Percentiles rank a stretch among this genome's conserved stretches.
Conservation (phyloP, 1,140 invertebrate species). For the Stegodyphus mimosarum region DNA sequence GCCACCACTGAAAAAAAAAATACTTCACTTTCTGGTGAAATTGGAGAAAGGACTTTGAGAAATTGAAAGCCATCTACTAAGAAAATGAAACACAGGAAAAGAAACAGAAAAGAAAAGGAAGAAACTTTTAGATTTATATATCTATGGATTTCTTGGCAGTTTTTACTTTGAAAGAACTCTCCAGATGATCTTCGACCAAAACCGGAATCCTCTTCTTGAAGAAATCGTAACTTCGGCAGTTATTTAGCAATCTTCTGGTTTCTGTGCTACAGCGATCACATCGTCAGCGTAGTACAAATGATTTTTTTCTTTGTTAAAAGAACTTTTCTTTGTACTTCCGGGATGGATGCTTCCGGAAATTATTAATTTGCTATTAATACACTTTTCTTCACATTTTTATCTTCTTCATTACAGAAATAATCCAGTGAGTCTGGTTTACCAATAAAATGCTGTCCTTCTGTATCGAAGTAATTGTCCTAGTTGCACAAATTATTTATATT, state of each 20-base stretch:
- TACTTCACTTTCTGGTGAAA: conserved; percentile 56
- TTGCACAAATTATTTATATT: no score
- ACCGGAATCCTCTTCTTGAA: conserved; percentile 4
- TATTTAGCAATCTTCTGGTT: conserved; percentile 30
- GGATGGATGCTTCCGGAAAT: no score
- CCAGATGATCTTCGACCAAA: conserved; percentile 25
- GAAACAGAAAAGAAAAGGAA: conserved; percentile 25
- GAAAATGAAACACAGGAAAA: conserved; percentile 6
- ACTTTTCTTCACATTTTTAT: no score
- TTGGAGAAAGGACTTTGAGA: conserved; percentile 60
- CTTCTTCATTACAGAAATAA: no score
- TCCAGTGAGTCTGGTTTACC: no score
- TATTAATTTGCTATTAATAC: no score
- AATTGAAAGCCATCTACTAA: conserved; percentile 51
- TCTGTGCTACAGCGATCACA: no score
- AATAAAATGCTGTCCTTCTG: no score
- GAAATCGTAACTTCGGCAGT: conserved; percentile 23
- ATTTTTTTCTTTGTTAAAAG: no score
- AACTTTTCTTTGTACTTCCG: no score
- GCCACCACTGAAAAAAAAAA: conserved; percentile 45
- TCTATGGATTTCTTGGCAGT: conserved; percentile 47
- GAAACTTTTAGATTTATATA: conserved; percentile 59
- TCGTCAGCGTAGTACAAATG: no score
- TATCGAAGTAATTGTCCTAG: no score
- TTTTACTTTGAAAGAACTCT: conserved; percentile 30